These are phyloP conservation scores for Rhabdophis nuchalis DNA, from an alignment of 2,797 vertebrate species.

Conservation along the genomic window DNA sequence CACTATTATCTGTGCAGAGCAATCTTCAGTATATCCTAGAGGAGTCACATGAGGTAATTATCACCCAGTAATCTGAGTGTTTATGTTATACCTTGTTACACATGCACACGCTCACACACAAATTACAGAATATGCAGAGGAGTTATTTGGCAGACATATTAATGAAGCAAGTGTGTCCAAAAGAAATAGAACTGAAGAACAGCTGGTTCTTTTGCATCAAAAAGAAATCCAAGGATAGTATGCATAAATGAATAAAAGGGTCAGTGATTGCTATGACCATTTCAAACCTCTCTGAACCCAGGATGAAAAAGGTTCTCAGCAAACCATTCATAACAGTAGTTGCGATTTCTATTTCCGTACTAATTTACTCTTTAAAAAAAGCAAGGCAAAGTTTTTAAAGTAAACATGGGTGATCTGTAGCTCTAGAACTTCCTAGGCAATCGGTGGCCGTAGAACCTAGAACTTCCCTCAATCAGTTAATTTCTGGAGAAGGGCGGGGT, in stretches of 20 bases:
- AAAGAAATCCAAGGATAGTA: background rate
- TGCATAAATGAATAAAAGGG: background rate
- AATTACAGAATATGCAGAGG: background rate
- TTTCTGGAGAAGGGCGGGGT: too few relatives aligned
- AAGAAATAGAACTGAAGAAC: background rate
- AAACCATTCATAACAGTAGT: background rate
- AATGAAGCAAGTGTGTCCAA: background rate
- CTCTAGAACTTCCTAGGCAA: too few relatives aligned
- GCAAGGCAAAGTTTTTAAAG: too few relatives aligned
- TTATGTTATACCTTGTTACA: background rate
- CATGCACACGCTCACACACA: background rate
- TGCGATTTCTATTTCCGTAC: background rate
- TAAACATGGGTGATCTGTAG: too few relatives aligned
- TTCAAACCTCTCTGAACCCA: background rate
- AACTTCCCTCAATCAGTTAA: background rate
- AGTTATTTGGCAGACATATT: background rate
- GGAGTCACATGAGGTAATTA: background rate
- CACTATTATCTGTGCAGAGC: background rate
- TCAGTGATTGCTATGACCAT: background rate
- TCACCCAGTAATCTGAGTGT: background rate
- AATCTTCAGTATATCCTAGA: background rate
- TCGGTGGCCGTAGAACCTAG: too few relatives aligned
- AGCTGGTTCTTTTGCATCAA: background rate
- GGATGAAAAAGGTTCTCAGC: background rate
- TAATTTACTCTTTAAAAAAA: background rate